Evolutionary conservation across 35 echinoderm and acorn worm species (phyloP).

Genomic region (Lytechinus pictus): DNA sequence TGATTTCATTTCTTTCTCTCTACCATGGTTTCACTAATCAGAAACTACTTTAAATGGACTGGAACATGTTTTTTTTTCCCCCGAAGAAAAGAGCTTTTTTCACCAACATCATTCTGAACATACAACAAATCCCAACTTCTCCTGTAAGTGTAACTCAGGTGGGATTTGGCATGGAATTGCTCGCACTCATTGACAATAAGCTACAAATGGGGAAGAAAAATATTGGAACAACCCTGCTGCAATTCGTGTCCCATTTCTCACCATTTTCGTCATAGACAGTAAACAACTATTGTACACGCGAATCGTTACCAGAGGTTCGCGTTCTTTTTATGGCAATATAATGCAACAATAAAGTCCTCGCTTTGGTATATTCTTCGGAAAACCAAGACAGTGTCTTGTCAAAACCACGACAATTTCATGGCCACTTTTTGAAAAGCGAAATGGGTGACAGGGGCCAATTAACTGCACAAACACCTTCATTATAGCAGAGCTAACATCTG

Average conservation of each 20-base stretch:
- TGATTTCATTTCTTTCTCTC: not conserved
- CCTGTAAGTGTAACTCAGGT: not conserved
- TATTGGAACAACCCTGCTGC: not conserved
- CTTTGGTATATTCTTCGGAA: not conserved
- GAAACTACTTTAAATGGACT: not conserved
- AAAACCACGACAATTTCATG: constrained; percentile 4
- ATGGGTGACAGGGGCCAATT: not conserved
- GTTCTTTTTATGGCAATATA: not conserved
- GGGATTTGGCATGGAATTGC: not conserved
- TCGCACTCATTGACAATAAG: not conserved
- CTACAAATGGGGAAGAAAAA: not conserved
- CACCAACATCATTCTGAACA: too few species aligned
- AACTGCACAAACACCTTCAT: constrained; percentile 44
- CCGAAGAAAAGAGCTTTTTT: too few species aligned
- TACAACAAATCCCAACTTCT: not conserved
- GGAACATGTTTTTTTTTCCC: not conserved
- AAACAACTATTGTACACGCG: not conserved
- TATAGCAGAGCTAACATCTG: constrained; percentile 31
- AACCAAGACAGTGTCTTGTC: not conserved
- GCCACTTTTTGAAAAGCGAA: not conserved
- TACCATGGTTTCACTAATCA: too few species aligned
- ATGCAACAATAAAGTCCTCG: not conserved
- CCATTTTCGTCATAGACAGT: not conserved
- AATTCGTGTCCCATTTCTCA: not conserved
- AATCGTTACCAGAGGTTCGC: not conserved